A percentile compares a stretch with the other conserved stretches of the same genome.
Evolutionary conservation across 2,888 invertebrate genomes (phyloP).

Genomic region (Gymnosoma rotundatum): DNA sequence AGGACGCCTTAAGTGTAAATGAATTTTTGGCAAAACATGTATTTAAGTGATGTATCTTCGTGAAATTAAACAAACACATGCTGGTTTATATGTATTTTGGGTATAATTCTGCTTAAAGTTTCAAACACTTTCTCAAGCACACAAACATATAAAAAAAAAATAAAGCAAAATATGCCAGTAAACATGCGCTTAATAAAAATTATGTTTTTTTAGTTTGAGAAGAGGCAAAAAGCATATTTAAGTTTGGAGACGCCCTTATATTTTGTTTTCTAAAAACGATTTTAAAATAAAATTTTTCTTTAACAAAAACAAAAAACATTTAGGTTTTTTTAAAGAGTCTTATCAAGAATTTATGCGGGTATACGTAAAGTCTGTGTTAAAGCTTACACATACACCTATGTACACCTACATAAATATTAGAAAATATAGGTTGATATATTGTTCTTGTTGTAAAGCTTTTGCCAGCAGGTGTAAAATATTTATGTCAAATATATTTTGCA

Average conservation of each 20-base stretch:
- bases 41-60: too few relatives aligned
- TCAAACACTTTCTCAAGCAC: too few relatives aligned
- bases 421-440: not conserved
- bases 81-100: too few relatives aligned
- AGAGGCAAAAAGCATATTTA: not conserved
- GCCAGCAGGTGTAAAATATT: not conserved
- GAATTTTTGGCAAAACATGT: not conserved
- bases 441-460: not conserved
- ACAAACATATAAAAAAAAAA: too few relatives aligned
- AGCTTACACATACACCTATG: too few relatives aligned
- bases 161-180: not conserved
- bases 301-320: not conserved
- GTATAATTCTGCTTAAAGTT: too few relatives aligned
- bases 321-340: not conserved
- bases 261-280: not conserved
- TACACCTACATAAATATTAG: too few relatives aligned
- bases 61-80: too few relatives aligned
- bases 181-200: not conserved
- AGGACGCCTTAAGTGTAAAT: not conserved
- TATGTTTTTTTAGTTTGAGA: not conserved
- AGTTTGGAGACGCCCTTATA: not conserved
- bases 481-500: not conserved
- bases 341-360: too few relatives aligned
- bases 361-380: too few relatives aligned
- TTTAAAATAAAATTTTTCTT: not conserved